phyloP scores from a whole-genome alignment of 2,113 vertebrate species.

The Bubalus kerabau region DNA sequence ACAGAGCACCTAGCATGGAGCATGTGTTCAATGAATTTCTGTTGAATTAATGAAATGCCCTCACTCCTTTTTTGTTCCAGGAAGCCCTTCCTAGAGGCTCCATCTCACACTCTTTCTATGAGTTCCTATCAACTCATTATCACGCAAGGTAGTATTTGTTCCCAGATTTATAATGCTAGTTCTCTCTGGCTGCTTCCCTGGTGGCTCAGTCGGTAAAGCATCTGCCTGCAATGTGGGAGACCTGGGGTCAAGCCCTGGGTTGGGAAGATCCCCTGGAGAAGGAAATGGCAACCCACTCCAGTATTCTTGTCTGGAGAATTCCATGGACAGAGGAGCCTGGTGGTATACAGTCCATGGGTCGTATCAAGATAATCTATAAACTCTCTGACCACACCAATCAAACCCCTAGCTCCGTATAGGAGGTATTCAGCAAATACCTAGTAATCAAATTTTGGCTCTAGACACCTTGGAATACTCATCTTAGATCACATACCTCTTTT shows the following conservation, averaged over 20 bases:
- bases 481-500: not conserved
- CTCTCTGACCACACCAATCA: not conserved
- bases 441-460: not conserved
- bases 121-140: not conserved
- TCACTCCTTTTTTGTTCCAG: not conserved
- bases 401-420: not conserved
- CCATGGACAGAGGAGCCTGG: not conserved
- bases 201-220: not conserved
- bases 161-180: not conserved
- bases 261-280: not conserved
- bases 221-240: fast-evolving
- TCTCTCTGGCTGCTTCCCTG: not conserved
- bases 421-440: not conserved
- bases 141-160: not conserved
- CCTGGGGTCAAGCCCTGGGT: not conserved
- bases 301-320: not conserved
- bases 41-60: not conserved
- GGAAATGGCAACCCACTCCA: not conserved
- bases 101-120: not conserved
- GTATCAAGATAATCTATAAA: not conserved
- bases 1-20: not conserved
- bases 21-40: not conserved
- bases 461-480: not conserved
- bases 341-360: not conserved
- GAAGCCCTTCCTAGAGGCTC: not conserved